Conservation (phyloP, 2,797 vertebrate species). For the Acipenser ruthenus region DNA sequence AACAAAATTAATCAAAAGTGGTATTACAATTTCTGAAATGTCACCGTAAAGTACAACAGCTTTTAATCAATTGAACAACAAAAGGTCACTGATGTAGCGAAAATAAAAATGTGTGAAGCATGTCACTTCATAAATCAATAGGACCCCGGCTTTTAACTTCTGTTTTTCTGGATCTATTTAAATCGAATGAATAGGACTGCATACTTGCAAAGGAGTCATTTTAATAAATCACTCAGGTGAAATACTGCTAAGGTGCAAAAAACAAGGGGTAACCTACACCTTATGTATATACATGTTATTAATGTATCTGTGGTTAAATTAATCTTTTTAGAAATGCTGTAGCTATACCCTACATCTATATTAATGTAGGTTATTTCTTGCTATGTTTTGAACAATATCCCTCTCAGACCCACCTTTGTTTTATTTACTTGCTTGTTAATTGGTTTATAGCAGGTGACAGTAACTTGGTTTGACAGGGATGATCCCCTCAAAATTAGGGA, state of each 20-base stretch:
- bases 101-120: conserved; percentile 31
- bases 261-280: not conserved
- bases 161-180: too few species aligned
- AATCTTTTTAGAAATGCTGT: too few species aligned
- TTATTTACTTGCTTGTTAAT: too few species aligned
- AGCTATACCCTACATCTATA: too few species aligned
- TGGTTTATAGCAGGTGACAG: too few species aligned
- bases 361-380: too few species aligned
- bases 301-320: too few species aligned
- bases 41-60: conserved; percentile 55
- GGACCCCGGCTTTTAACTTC: conserved; percentile 31
- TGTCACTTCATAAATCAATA: conserved; percentile 45
- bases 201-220: not conserved
- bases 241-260: not conserved
- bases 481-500: too few species aligned
- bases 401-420: too few species aligned
- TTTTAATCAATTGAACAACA: conserved; percentile 61
- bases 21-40: conserved; percentile 63
- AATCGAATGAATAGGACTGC: not conserved
- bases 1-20: conserved; percentile 55
- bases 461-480: too few species aligned
- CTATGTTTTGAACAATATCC: too few species aligned
- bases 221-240: not conserved
- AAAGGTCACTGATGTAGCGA: conserved; percentile 59
- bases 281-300: too few species aligned